Base-by-base conservation (phyloP, 2,888 invertebrate species). In the Pachymerium ferrugineum region DNA sequence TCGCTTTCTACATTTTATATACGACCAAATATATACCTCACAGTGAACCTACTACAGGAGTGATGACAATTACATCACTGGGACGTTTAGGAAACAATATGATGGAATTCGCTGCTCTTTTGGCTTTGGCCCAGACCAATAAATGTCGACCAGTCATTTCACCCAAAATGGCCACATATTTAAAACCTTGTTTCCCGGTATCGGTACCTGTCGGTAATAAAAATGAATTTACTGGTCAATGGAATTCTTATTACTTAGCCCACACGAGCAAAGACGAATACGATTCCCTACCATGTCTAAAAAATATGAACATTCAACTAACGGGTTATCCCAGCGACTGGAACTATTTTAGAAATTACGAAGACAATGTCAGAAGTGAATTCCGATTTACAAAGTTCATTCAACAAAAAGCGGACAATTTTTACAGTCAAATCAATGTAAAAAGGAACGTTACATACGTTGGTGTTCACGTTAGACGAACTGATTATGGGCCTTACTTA, bases 401-500 rank as follows among this genome's bases (percentile, higher is more conserved):
- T 1, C 62, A 47, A 1, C 29, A 31, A n/a, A 12, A 30, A 5
- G 33, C 31, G 33, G 6, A 12, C 14, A 10, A 19, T 6, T 38
- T 33, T 71, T 22, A 25, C n/a, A 19, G 22, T 12, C 4, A 8
- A 10, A 3, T 35, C 35, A 2, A 12, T 14, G 29, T 19, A 14
- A 3, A 22, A 42, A n/a, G 12, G 30, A 28, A 16, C 3, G 25
- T 47, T 12, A n/a, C 70, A 4, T 74, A 75, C 29, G 72, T 77
- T 29, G 76, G 76, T 8, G 73, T 77, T 14, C 77, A 77, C 73
- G 75, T 77, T 12, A 42, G 76, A 14, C 73, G 76, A 6, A 75
- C 75, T 1, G 77, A 77, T 74, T 74, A 74, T 42, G 14, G 25
- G 8, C 25, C 19, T 10, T 72, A 62, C 33, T 25, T 77, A 28